Percentiles rank a stretch among this genome's conserved stretches.
Conservation (phyloP, 2,888 invertebrate species). For the Myopa tessellatipennis region DNA sequence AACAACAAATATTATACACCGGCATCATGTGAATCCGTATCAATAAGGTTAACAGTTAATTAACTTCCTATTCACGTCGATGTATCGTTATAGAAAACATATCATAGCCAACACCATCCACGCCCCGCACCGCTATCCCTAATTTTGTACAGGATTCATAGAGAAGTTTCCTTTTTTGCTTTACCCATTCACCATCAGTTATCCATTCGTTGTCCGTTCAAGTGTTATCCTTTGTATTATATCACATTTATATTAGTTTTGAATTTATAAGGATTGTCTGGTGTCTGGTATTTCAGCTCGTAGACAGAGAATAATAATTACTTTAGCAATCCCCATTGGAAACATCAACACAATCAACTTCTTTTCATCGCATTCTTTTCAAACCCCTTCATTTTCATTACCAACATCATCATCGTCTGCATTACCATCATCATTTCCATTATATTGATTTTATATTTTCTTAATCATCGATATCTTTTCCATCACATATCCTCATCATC, state of each 20-base stretch:
- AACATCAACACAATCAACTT: not conserved
- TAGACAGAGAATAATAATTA: not conserved
- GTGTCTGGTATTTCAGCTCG: not conserved
- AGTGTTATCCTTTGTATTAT: too few relatives aligned
- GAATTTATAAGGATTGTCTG: too few relatives aligned
- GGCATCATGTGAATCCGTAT: too few relatives aligned
- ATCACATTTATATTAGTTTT: too few relatives aligned
- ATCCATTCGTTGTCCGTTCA: not conserved
- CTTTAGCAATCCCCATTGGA: not conserved
- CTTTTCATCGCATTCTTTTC: not conserved
- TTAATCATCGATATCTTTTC: conserved; percentile 40
- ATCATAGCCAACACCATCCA: too few relatives aligned
- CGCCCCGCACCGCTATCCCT: not conserved
- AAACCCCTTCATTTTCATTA: conserved; percentile 34
- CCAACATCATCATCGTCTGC: conserved; percentile 45
- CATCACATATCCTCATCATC: conserved; percentile 7
- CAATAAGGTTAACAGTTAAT: not conserved
- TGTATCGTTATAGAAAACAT: not conserved
- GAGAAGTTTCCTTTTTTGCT: too few relatives aligned
- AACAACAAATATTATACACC: too few relatives aligned
- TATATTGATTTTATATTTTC: conserved; percentile 1
- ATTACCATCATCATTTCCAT: conserved; percentile 32
- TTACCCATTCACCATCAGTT: not conserved
- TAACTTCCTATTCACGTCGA: not conserved
- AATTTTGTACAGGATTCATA: not conserved